Base-by-base conservation (phyloP, 2,113 vertebrate species). In the Lasiurus cinereus region DNA sequence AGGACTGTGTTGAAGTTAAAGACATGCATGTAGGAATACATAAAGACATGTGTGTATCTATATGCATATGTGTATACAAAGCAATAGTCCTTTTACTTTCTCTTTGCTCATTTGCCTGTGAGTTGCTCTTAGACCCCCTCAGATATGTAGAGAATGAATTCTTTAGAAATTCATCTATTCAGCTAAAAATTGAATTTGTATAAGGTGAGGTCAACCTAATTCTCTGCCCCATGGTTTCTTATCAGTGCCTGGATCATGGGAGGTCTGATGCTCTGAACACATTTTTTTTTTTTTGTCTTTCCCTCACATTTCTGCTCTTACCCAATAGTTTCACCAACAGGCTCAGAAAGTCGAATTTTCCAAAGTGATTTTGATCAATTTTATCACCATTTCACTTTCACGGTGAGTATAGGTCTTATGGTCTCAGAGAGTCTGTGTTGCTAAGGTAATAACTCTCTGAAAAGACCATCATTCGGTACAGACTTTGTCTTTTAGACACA, bases 121-220 rank as follows among this genome's bases (percentile, higher is more conserved):
- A 82, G 13, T 86, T 87, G 12, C 29, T 90, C 54, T 96, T 82
- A 85, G 52, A 48, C 0, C 4, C 4, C 10, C 10, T n/a, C 82
- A 89, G 54, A 69, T 48, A 77, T 15, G 0, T 19, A 87, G 43
- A 92, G 82, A 72, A 93, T 46, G 1, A 4, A 64, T 83, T 29
- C 27, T 67, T 86, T n/a, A 89, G n/a, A 85, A 87, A 89, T 87
- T 83, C 16, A 91, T 43, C n/a, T 78, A 72, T 73, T 89, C 33
- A 52, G 5, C 27, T 74, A 10, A 84, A 67, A 69, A 46, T 66
- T 9, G 24, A 46, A 52, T 56, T 83, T 74, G 11, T 62, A 7
- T 46, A 46, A 8, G 36, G 66, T 43, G 59, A 80, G 19, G 21
- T 52, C 48, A 29, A 56, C 76, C 14, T 10, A 21, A 52, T 62